phyloP scores from a whole-genome alignment of 2,113 vertebrate species.

The Nycticebus coucang region DNA sequence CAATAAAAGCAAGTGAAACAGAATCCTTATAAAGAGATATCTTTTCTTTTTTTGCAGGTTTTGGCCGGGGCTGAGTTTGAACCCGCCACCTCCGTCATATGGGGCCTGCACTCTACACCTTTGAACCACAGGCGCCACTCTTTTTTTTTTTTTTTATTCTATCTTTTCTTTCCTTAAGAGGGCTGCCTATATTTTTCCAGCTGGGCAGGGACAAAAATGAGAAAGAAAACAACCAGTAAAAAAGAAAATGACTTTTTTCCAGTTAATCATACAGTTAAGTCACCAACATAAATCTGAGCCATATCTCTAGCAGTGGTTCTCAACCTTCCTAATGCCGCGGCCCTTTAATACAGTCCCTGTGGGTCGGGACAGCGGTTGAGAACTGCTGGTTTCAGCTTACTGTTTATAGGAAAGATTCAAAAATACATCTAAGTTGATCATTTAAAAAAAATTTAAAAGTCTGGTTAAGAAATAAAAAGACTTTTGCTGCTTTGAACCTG shows the following conservation, averaged over 20 bases:
- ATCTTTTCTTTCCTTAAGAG: background rate
- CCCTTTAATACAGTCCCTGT: too few species aligned
- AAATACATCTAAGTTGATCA: background rate
- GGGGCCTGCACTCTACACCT: too few species aligned
- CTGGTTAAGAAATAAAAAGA: background rate
- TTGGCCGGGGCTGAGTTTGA: too few species aligned
- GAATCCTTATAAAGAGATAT: background rate
- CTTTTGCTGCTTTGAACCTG: slow-evolving; percentile 12
- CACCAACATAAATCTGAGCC: background rate
- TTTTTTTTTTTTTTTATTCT: background rate
- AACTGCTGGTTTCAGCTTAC: background rate
- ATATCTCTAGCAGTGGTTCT: background rate
- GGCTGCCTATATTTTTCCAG: background rate
- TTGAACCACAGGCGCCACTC: background rate
- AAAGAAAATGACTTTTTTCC: background rate
- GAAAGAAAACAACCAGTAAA: background rate
- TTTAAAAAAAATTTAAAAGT: background rate
- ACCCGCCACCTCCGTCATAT: too few species aligned
- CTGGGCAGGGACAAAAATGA: background rate
- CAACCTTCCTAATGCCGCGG: too few species aligned
- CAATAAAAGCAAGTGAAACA: background rate
- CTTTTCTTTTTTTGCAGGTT: background rate
- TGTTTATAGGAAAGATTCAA: background rate
- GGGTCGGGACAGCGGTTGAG: too few species aligned
- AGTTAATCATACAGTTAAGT: background rate